phyloP scores from a whole-genome alignment of 2,113 vertebrate genomes.

The Pomatorhinus ruficollis region DNA sequence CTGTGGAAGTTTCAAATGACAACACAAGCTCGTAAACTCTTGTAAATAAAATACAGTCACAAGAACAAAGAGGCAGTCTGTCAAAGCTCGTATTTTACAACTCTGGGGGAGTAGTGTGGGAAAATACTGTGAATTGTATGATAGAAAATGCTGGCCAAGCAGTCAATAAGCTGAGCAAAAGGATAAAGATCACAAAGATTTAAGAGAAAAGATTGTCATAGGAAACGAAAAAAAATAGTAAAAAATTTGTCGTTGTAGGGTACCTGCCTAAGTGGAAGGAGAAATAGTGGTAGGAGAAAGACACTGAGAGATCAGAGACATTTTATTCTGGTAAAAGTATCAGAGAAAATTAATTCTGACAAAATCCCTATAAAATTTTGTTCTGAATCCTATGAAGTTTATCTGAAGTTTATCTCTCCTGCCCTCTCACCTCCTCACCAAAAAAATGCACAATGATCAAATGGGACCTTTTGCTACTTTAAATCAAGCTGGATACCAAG shows the following conservation, averaged over 20 bases:
- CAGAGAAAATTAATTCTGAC: background rate
- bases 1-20: background rate
- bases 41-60: background rate
- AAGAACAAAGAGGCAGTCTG: background rate
- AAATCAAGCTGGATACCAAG: background rate
- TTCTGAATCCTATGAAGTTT: background rate
- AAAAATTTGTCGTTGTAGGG: background rate
- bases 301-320: background rate
- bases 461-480: background rate
- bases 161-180: background rate
- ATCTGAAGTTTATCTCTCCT: background rate
- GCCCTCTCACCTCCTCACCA: accelerated
- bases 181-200: background rate
- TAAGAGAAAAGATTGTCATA: background rate
- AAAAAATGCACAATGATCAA: background rate
- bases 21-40: background rate
- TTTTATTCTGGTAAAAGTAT: background rate
- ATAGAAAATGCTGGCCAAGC: background rate
- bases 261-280: background rate
- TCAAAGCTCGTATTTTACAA: background rate
- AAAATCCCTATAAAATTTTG: background rate
- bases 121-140: background rate
- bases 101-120: background rate
- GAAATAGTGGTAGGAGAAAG: background rate
- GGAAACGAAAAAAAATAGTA: background rate